Conservation (phyloP, 2,888 invertebrate species). For the Trachelus iudaicus region DNA sequence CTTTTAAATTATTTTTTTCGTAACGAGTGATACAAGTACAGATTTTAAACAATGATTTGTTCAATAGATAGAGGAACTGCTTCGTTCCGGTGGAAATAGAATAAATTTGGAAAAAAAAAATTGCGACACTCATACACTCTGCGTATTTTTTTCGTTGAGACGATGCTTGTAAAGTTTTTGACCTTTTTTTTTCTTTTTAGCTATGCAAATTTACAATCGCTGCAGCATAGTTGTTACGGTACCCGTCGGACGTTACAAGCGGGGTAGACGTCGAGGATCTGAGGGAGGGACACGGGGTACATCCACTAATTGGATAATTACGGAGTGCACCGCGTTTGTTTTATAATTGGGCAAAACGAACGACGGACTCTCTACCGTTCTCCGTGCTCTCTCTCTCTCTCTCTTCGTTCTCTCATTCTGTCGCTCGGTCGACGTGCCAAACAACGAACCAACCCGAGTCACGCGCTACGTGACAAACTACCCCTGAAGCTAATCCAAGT, state of each 20-base stretch:
- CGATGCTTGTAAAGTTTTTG: not conserved
- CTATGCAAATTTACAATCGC: not conserved
- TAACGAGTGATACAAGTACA: not conserved
- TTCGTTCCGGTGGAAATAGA: not conserved
- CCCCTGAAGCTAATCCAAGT: constrained; percentile 59
- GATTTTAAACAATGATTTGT: not conserved
- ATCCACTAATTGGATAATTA: constrained; percentile 66
- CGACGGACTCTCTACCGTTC: constrained; percentile 26
- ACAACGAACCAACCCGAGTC: constrained; percentile 62
- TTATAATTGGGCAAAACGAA: constrained; percentile 64
- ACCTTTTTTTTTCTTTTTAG: not conserved
- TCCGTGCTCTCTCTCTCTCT: constrained; percentile 33
- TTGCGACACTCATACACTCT: too few relatives aligned
- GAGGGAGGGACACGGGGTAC: constrained; percentile 33
- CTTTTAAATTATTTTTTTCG: not conserved
- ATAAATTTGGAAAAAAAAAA: not conserved
- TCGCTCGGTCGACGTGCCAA: constrained; percentile 60
- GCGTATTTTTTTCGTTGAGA: not conserved
- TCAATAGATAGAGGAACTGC: not conserved
- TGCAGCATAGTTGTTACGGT: not conserved
- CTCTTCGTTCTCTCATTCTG: constrained; percentile 28
- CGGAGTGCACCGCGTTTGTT: constrained; percentile 63
- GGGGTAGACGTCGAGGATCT: constrained; percentile 10
- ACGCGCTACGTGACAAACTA: constrained; percentile 65
- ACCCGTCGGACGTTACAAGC: not conserved